Evolutionary conservation across 1,140 invertebrate species (phyloP).

Genomic region (Parasteatoda tepidariorum): DNA sequence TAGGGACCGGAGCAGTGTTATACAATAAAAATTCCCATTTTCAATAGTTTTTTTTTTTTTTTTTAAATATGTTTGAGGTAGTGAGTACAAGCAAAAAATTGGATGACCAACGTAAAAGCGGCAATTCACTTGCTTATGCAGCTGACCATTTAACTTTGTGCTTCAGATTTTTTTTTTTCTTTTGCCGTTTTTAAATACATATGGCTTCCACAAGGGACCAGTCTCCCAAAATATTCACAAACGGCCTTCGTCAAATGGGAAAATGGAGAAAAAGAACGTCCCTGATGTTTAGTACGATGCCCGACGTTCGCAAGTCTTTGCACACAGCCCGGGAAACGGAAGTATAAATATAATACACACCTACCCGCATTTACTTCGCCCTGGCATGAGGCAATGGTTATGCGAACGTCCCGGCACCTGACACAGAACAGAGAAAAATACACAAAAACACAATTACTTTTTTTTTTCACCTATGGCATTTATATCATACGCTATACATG

Average conservation of each 20-base stretch:
- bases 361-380: slow-evolving; percentile 53
- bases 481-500: slow-evolving; percentile 43
- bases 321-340: slow-evolving; percentile 25
- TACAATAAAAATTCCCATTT: slow-evolving; percentile 56
- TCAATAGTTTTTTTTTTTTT: too few relatives aligned
- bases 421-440: slow-evolving; percentile 51
- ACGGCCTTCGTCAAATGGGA: too few relatives aligned
- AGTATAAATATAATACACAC: slow-evolving; percentile 58
- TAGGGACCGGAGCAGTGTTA: slow-evolving; percentile 54
- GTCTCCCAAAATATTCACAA: slow-evolving; percentile 50
- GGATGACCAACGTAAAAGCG: slow-evolving; percentile 45
- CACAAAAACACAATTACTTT: slow-evolving; percentile 54
- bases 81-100: slow-evolving; percentile 52
- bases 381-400: not conserved
- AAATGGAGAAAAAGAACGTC: slow-evolving; percentile 41
- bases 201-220: slow-evolving; percentile 41
- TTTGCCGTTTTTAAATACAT: slow-evolving; percentile 14
- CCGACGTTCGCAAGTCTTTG: not conserved
- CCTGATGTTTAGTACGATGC: slow-evolving; percentile 23
- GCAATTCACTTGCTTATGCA: not conserved
- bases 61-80: slow-evolving; percentile 57
- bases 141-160: slow-evolving; percentile 33
- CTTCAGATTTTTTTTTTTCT: slow-evolving; percentile 29
- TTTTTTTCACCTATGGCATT: slow-evolving; percentile 48
- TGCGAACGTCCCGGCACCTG: slow-evolving; percentile 13